Base-by-base conservation (phyloP, 2,888 invertebrate species). In the Camptogramma bilineatum region DNA sequence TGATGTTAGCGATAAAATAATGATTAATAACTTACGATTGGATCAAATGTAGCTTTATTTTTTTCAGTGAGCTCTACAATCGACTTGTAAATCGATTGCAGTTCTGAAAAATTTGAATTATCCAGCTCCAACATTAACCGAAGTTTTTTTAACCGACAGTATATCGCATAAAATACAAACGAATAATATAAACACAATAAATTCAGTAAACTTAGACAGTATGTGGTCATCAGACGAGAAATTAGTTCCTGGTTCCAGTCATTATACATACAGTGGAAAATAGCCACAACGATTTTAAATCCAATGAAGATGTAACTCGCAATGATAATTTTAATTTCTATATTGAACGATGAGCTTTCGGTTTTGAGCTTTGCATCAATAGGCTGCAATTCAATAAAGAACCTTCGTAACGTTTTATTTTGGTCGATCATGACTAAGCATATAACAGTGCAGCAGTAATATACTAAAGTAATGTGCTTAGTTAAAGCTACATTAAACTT, bases 31-130 rank as follows among this genome's bases (percentile, higher is more conserved):
- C 34, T 39, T 16, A 63, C 62, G 42, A 63, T 1, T 28, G 18
- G 13, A 28, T 48, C 57, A 42, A 48, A 56, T 8, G 48, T 18
- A 16, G 17, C 8, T 34, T 60, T 60, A 39, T 55, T 42, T 19
- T 39, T 39, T 39, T 64, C 64, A 34, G 51, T 17, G 8, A 64
- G 10, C 4, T 59, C 55, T 16, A 52, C 51, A 24, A 64, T 64
- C 8, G 53, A 50, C 39, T 59, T 59, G 39, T 64, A 64, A 17
- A 59, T 31, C 18, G 24, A 34, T 24, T 47, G 51, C 13, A 55
- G 34, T 13, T 10, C 10, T 13, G 13, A 3, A 39, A 13, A 39
- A 39, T 13, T 39, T 39, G 34, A 13, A 13, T 39, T 1, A 39
- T 1, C 10, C 34, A 39, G 10, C 34, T 47, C 39, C 28, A 52